Base-by-base conservation (phyloP, 1,140 invertebrate genomes). In the Charaxes varanes region DNA sequence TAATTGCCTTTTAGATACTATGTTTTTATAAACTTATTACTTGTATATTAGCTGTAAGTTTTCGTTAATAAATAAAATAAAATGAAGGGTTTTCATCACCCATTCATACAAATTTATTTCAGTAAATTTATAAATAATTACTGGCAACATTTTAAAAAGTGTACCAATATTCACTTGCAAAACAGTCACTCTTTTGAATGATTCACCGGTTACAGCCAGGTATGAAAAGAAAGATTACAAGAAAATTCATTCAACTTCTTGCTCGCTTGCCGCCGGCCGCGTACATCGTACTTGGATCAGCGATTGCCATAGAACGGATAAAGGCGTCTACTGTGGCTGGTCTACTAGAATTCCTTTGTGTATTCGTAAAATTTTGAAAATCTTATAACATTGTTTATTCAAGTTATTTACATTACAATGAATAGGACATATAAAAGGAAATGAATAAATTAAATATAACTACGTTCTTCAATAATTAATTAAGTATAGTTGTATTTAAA, bases 261-360 rank as follows among this genome's bases (percentile, higher is more conserved):
- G 46, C 51, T 44, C 36, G 43, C 45, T 49, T 21, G 21, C 21
- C 17, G 32, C 38, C 44, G 42, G 50, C 36, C 47, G 65, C 57
- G 53, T 51, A 26, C 41, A n/a, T 28, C 10, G 23, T 51, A n/a
- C n/a, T n/a, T 50, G 53, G 42, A 46, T 38, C 30, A 44, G 40
- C 41, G 40, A 30, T 33, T 37, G 14, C 38, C 49, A 21, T 22
- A 24, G 45, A 46, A 45, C 44, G 45, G 42, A 49, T 40, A 37
- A 21, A 45, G 43, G 46, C 51, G 48, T 27, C 49, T 30, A 41
- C 46, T 30, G 41, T 51, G 30, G 40, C 24, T 61, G 49, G 48
- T 53, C 34, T 45, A 32, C 41, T 55, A 52, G 38, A 44, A 57
- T 36, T 50, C 24, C 23, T 36, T 22, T 46, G 24, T 26, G 27